These are phyloP conservation scores for Hirundo rustica DNA, from an alignment of 2,797 vertebrate genomes.

Conservation along the genomic window DNA sequence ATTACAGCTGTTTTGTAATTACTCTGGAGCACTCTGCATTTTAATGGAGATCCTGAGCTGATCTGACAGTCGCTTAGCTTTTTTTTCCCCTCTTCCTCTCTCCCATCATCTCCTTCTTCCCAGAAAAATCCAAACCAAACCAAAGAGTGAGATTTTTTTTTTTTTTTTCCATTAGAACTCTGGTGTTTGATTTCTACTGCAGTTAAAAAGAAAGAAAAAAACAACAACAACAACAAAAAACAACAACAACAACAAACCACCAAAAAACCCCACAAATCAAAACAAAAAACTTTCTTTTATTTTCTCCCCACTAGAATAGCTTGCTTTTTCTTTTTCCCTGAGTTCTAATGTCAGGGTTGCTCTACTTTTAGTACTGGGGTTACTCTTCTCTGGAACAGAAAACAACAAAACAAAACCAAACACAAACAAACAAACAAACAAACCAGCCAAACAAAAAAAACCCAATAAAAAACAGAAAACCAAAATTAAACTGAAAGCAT, in stretches of 20 bases:
- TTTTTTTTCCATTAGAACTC: not conserved
- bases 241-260: too few relatives aligned
- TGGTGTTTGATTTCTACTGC: not conserved
- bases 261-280: too few relatives aligned
- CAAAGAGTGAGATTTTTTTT: not conserved
- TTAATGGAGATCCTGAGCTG: slow-evolving; percentile 79
- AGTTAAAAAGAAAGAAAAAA: not conserved
- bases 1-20: slow-evolving; percentile 88
- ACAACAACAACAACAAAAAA: not conserved
- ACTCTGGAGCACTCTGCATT: slow-evolving; percentile 83
- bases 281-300: not conserved
- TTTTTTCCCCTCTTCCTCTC: not conserved
- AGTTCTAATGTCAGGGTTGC: not conserved
- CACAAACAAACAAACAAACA: too few relatives aligned
- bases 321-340: not conserved
- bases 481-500: not conserved
- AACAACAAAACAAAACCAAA: too few relatives aligned
- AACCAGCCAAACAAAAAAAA: not conserved
- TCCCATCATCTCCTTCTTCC: not conserved
- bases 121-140: not conserved
- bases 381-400: not conserved
- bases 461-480: not conserved
- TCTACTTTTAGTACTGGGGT: not conserved
- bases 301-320: not conserved
- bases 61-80: slow-evolving; percentile 73